Conservation (phyloP, 2,888 invertebrate species). For the Ennomos quercinarius region DNA sequence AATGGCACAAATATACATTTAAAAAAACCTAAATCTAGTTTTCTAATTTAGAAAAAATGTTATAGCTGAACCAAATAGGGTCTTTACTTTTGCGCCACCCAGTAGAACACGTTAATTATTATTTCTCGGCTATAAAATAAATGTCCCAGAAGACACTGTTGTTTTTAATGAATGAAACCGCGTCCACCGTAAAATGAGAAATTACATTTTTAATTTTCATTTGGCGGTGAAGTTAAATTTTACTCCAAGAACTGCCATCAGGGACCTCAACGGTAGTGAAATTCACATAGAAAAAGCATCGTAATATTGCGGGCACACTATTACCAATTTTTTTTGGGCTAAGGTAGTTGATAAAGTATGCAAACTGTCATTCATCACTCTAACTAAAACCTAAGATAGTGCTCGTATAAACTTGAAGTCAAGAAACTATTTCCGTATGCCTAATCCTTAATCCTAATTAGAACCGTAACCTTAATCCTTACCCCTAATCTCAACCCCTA, state of each 20-base stretch:
- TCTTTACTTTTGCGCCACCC: too few relatives aligned
- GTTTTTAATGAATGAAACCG: conserved; percentile 5
- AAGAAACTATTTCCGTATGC: too few relatives aligned
- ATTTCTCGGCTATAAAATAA: conserved; percentile 8
- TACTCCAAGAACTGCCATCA: conserved; percentile 47
- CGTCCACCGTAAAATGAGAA: conserved; percentile 50
- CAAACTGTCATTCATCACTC: not conserved
- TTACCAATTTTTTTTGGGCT: conserved; percentile 4
- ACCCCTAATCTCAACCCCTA: too few relatives aligned
- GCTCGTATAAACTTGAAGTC: too few relatives aligned
- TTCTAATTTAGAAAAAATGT: too few relatives aligned
- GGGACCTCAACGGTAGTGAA: conserved; percentile 51
- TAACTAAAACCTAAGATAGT: not conserved
- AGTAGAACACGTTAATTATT: not conserved
- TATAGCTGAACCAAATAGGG: too few relatives aligned
- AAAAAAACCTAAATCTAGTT: too few relatives aligned
- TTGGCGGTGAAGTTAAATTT: conserved; percentile 56
- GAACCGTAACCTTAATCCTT: too few relatives aligned
- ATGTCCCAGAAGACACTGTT: conserved; percentile 1
- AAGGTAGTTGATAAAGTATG: too few relatives aligned
- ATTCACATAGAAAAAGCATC: conserved; percentile 60
- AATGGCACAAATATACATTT: too few relatives aligned
- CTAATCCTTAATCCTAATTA: too few relatives aligned
- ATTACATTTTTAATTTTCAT: conserved; percentile 68
- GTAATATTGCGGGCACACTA: conserved; percentile 27